Evolutionary conservation across 1,140 invertebrate species (phyloP).

Genomic region (Carcinoscorpius rotundicauda): DNA sequence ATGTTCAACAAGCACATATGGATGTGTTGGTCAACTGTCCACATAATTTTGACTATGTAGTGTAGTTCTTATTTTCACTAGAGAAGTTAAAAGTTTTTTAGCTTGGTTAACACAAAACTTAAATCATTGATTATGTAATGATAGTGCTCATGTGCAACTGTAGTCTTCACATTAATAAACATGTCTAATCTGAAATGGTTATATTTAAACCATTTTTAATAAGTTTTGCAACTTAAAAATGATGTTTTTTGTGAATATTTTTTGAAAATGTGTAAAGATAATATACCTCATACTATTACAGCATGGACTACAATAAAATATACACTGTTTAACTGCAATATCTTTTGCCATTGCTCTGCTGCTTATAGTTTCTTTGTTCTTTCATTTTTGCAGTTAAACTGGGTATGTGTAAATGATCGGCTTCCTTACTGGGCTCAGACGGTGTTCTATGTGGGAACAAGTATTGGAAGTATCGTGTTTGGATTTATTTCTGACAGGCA

Average conservation of each 20-base stretch:
- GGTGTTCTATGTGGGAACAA: conserved; percentile 20
- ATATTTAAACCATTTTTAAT: conserved; percentile 1
- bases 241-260: conserved; percentile 7
- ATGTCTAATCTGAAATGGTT: too few species aligned
- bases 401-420: conserved; percentile 19
- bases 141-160: too few species aligned
- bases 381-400: conserved; percentile 14
- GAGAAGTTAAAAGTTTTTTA: too few species aligned
- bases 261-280: background rate
- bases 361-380: conserved; percentile 4
- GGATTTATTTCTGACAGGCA: conserved; percentile 21
- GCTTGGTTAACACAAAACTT: too few species aligned
- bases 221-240: conserved; percentile 4
- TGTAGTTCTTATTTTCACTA: too few species aligned
- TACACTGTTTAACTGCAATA: conserved; percentile 66
- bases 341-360: conserved; percentile 51
- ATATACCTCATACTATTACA: too few species aligned
- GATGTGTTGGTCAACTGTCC: too few species aligned
- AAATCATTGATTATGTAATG: too few species aligned
- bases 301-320: too few species aligned
- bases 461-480: conserved; percentile 18
- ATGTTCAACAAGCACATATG: too few species aligned
- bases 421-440: conserved; percentile 16
- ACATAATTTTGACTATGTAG: too few species aligned
- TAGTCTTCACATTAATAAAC: too few species aligned